These are phyloP conservation scores for Pycnomerus fuliginosus DNA, from an alignment of 2,888 invertebrate species.

Conservation along the genomic window DNA sequence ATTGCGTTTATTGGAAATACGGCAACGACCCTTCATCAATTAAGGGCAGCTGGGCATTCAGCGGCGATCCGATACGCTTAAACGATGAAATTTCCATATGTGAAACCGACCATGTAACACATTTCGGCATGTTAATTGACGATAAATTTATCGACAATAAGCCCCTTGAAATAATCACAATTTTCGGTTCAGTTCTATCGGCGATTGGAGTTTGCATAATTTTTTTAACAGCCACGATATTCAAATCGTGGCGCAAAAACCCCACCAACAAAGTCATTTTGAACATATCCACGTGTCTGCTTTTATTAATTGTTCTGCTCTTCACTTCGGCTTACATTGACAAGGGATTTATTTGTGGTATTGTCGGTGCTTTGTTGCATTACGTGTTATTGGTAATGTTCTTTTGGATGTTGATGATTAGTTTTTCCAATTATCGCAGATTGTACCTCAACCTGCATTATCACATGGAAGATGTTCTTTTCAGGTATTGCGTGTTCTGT, in stretches of 20 bases:
- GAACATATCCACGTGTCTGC: conserved; percentile 4
- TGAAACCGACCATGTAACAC: conserved; percentile 7
- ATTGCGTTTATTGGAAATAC: conserved; percentile 7
- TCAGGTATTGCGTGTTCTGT: conserved; percentile 4
- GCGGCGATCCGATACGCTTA: conserved; percentile 1
- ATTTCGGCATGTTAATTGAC: conserved; percentile 10
- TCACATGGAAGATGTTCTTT: conserved; percentile 1
- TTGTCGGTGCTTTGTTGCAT: conserved; percentile 5
- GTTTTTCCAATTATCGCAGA: conserved; percentile 7
- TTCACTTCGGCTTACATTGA: conserved; percentile 1
- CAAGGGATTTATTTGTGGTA: conserved; percentile 1
- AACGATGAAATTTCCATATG: conserved; percentile 3
- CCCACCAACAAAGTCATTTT: conserved; percentile 4
- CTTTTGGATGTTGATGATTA: conserved; percentile 4
- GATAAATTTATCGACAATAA: conserved; percentile 1
- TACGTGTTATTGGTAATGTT: conserved; percentile 5
- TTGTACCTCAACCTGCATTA: conserved; percentile 1
- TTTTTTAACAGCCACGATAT: conserved; percentile 5
- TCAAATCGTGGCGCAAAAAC: conserved; percentile 6
- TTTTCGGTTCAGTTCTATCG: conserved; percentile 8
- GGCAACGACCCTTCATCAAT: conserved; percentile 3
- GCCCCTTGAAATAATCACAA: conserved; percentile 4
- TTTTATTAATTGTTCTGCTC: conserved; percentile 5
- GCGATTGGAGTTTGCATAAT: conserved; percentile 5
- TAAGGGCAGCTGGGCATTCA: conserved; percentile 1